These are phyloP conservation scores for Xiphorhynchus erythropygius DNA, from an alignment of 2,797 vertebrate genomes.

Conservation along the genomic window DNA sequence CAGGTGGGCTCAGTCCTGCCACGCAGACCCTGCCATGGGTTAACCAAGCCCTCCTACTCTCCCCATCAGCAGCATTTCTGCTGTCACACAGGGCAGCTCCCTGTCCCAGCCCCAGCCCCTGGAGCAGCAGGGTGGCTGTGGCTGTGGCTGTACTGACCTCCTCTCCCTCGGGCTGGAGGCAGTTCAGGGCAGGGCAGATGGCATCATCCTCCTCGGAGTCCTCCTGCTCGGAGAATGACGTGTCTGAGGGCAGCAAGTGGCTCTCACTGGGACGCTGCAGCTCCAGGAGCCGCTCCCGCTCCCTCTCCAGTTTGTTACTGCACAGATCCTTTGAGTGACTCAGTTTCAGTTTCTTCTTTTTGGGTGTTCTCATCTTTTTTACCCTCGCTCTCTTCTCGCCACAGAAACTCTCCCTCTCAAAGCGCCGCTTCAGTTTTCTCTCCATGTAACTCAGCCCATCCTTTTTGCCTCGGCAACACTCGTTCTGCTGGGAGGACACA, in stretches of 20 bases:
- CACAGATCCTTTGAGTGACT: slow-evolving; percentile 79
- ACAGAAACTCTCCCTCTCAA: slow-evolving; percentile 82
- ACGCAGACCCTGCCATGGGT: neutral
- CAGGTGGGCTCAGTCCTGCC: neutral
- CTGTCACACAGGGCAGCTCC: neutral
- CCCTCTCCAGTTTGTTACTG: slow-evolving; percentile 70
- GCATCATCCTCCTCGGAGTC: slow-evolving; percentile 95
- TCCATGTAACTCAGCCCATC: slow-evolving; percentile 78
- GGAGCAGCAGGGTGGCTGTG: accelerated
- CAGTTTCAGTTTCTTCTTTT: slow-evolving; percentile 87
- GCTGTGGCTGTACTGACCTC: slow-evolving; percentile 81
- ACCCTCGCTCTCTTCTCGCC: slow-evolving; percentile 74
- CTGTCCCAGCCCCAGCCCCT: neutral
- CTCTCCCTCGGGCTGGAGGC: slow-evolving; percentile 94
- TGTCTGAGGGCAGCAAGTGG: slow-evolving; percentile 80
- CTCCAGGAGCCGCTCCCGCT: slow-evolving; percentile 68
- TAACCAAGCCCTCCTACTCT: neutral
- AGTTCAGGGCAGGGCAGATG: slow-evolving; percentile 91
- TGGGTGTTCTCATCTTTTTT: slow-evolving; percentile 82
- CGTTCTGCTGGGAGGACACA: slow-evolving; percentile 73
- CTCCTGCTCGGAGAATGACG: slow-evolving; percentile 84
- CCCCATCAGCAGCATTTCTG: neutral
- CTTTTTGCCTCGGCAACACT: slow-evolving; percentile 79
- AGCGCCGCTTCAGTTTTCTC: slow-evolving; percentile 87
- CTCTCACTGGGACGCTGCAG: slow-evolving; percentile 60